These are phyloP conservation scores for Mesocentrotus franciscanus DNA, from an alignment of 53 echinoderm and acorn worm species.

Conservation along the genomic window DNA sequence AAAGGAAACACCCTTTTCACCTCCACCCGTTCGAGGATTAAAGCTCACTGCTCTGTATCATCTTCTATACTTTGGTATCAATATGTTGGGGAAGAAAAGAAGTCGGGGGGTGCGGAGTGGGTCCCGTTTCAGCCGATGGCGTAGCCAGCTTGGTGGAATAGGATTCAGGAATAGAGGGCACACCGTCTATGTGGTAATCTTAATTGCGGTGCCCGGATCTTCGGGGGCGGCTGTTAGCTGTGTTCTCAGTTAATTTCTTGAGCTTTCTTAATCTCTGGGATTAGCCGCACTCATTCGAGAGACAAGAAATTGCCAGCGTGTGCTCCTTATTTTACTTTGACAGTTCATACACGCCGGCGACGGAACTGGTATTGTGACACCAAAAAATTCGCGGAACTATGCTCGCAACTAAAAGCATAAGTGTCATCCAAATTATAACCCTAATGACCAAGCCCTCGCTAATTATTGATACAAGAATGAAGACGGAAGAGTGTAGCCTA, in stretches of 20 bases:
- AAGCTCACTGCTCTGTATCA: constrained; percentile 48
- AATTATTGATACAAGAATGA: not conserved
- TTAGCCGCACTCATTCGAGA: constrained; percentile 29
- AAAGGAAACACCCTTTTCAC: constrained; percentile 47
- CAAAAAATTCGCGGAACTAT: not conserved
- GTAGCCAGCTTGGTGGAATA: not conserved
- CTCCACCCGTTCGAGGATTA: constrained; percentile 38
- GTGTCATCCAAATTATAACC: not conserved
- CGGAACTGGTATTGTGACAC: not conserved
- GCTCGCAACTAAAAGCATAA: not conserved
- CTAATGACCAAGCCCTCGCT: not conserved
- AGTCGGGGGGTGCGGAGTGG: not conserved
- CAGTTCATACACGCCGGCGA: not conserved
- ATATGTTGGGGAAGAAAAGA: constrained; percentile 21
- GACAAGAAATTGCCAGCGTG: constrained; percentile 53
- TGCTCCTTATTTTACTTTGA: constrained; percentile 6
- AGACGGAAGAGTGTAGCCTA: not conserved
- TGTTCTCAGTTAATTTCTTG: constrained; percentile 56
- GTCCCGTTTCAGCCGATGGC: constrained; percentile 23
- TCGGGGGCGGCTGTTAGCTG: constrained; percentile 22
- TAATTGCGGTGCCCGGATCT: constrained; percentile 60
- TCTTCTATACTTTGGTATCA: constrained; percentile 53
- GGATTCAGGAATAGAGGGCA: not conserved
- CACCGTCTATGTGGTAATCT: constrained; percentile 51
- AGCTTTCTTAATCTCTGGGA: constrained; percentile 58